Percentiles rank a stretch among this genome's conserved stretches.
Evolutionary conservation across 1,140 invertebrate species (phyloP).

Genomic region (Vollenhovia emeryi): DNA sequence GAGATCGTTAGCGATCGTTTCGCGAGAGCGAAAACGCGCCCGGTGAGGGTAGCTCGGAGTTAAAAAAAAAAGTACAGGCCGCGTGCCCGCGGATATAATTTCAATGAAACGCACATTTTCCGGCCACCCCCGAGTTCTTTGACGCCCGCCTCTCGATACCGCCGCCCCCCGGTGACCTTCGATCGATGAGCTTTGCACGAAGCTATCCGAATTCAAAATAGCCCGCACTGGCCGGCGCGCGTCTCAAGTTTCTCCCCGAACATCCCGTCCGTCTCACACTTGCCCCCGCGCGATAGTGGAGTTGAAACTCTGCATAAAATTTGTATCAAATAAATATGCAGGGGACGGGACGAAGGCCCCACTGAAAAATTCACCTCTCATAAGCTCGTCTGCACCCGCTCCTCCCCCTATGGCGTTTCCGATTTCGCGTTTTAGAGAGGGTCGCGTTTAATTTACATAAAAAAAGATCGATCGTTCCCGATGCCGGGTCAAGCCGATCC

Average conservation of each 20-base stretch:
- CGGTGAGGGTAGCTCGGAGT: slow-evolving; percentile 67
- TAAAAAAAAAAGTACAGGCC: slow-evolving; percentile 71
- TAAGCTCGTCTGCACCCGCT: too few relatives aligned
- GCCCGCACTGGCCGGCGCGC: neutral
- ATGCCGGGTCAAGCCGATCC: neutral
- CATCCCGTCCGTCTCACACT: neutral
- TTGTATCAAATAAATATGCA: neutral
- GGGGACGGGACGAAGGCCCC: neutral
- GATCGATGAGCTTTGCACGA: slow-evolving; percentile 54
- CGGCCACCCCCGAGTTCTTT: slow-evolving; percentile 7
- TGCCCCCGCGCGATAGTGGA: neutral
- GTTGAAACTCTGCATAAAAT: neutral
- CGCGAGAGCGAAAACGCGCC: slow-evolving; percentile 47
- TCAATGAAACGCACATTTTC: neutral
- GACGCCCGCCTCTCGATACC: slow-evolving; percentile 1
- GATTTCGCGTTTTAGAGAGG: neutral
- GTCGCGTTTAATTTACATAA: slow-evolving; percentile 5
- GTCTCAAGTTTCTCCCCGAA: slow-evolving; percentile 48
- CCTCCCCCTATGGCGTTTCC: too few relatives aligned
- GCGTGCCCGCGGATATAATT: slow-evolving; percentile 4
- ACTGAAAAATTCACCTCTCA: neutral
- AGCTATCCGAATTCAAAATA: slow-evolving; percentile 53
- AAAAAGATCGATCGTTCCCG: neutral
- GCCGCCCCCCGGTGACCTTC: slow-evolving; percentile 8
- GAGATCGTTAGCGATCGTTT: slow-evolving; percentile 31